Evolutionary conservation across 2,888 invertebrate genomes (phyloP).

Genomic region (Pasiphila rectangulata): DNA sequence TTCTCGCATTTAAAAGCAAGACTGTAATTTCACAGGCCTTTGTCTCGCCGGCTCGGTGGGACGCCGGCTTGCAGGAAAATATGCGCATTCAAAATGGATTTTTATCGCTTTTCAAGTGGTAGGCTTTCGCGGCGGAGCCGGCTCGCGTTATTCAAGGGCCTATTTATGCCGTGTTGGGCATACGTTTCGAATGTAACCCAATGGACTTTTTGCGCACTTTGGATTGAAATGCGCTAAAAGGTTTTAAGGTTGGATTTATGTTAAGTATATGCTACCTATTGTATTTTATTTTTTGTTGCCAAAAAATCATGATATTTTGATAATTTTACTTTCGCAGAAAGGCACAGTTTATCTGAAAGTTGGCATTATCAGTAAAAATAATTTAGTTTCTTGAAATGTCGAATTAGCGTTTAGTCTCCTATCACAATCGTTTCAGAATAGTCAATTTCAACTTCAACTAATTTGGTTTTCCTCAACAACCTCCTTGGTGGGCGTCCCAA

Average conservation of each 20-base stretch:
- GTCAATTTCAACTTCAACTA: too few species aligned
- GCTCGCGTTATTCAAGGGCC: slow-evolving; percentile 43
- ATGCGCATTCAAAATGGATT: slow-evolving; percentile 76
- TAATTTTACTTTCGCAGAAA: too few species aligned
- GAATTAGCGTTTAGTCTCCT: too few species aligned
- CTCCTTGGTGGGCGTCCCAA: too few species aligned
- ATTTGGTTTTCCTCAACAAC: too few species aligned
- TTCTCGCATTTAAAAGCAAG: slow-evolving; percentile 78
- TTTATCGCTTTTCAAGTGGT: slow-evolving; percentile 75
- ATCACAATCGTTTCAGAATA: too few species aligned
- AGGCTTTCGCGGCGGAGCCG: slow-evolving; percentile 54
- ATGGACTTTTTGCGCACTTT: slow-evolving; percentile 12
- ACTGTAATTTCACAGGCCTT: slow-evolving; percentile 77
- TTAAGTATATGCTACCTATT: too few species aligned
- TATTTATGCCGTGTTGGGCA: slow-evolving; percentile 33
- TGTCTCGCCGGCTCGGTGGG: slow-evolving; percentile 61
- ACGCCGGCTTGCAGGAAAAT: slow-evolving; percentile 64
- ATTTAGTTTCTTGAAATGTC: too few species aligned
- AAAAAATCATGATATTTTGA: too few species aligned
- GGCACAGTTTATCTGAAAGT: too few species aligned
- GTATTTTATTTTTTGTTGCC: too few species aligned
- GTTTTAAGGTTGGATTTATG: neutral
- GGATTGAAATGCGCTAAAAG: neutral
- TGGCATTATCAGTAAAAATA: too few species aligned
- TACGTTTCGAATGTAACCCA: slow-evolving; percentile 15